These are phyloP conservation scores for Scomber japonicus DNA, from an alignment of 2,113 vertebrate genomes.

Conservation along the genomic window DNA sequence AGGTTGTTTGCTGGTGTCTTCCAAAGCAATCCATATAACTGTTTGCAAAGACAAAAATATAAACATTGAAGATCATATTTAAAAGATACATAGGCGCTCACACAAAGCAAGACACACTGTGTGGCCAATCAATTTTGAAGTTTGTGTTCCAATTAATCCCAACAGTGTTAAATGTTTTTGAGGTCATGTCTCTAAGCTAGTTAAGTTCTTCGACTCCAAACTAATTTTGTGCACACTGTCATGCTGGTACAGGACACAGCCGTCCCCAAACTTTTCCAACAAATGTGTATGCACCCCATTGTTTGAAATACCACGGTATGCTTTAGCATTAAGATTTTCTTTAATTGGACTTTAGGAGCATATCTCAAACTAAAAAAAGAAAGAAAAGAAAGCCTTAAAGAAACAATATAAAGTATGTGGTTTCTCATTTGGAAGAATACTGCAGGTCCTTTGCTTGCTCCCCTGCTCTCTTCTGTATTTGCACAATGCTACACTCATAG, in stretches of 20 bases:
- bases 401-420: too few species aligned
- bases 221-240: not conserved
- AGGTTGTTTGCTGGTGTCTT: not conserved
- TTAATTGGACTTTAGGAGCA: not conserved
- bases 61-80: not conserved
- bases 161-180: not conserved
- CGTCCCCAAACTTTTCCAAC: not conserved
- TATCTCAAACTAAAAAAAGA: too few species aligned
- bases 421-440: not conserved
- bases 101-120: not conserved
- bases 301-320: not conserved
- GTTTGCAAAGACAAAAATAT: too few species aligned
- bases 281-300: not conserved
- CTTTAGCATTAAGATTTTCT: not conserved
- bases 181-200: not conserved
- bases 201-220: not conserved
- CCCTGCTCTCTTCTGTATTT: conserved; percentile 1
- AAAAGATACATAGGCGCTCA: too few species aligned
- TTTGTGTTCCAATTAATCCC: not conserved
- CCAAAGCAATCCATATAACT: not conserved
- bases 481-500: conserved; percentile 25
- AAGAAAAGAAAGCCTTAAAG: too few species aligned
- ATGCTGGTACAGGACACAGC: not conserved
- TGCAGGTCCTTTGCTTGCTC: not conserved
- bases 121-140: not conserved